Evolutionary conservation across 2,797 vertebrate species (phyloP).

Genomic region (Buphagus erythrorhynchus): DNA sequence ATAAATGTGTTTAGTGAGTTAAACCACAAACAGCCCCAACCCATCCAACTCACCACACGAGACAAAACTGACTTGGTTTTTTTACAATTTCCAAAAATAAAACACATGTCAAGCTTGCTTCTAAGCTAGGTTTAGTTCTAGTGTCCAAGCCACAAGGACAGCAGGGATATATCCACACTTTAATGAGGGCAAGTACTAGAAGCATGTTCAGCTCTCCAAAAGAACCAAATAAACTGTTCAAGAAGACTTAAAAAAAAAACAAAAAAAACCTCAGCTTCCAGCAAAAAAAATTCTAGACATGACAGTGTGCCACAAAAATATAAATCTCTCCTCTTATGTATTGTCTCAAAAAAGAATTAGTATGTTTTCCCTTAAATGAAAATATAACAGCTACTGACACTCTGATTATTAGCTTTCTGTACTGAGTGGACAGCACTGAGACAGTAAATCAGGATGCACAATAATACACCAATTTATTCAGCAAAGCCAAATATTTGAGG

Average conservation of each 20-base stretch:
- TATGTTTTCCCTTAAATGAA: conserved; percentile 68
- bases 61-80: conserved; percentile 12
- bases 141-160: background rate
- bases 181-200: background rate
- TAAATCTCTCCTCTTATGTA: background rate
- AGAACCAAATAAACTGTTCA: background rate
- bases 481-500: conserved; percentile 75
- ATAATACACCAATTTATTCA: conserved; percentile 66
- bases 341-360: conserved; percentile 13
- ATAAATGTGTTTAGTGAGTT: conserved; percentile 53
- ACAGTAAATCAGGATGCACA: conserved; percentile 72
- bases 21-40: conserved; percentile 45
- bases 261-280: background rate
- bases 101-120: background rate
- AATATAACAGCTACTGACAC: conserved; percentile 71
- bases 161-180: background rate
- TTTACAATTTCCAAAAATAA: background rate
- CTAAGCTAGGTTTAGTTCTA: background rate
- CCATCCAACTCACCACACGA: conserved; percentile 24
- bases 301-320: conserved; percentile 25
- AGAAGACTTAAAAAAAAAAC: background rate
- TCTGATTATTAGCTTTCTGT: conserved; percentile 69
- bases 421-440: conserved; percentile 61
- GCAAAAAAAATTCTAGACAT: conserved; percentile 11
- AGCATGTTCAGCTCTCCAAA: background rate